A percentile compares a stretch with the other conserved stretches of the same genome.
Conservation (phyloP, 1,140 invertebrate species). For the Drosophila fuyamai region DNA sequence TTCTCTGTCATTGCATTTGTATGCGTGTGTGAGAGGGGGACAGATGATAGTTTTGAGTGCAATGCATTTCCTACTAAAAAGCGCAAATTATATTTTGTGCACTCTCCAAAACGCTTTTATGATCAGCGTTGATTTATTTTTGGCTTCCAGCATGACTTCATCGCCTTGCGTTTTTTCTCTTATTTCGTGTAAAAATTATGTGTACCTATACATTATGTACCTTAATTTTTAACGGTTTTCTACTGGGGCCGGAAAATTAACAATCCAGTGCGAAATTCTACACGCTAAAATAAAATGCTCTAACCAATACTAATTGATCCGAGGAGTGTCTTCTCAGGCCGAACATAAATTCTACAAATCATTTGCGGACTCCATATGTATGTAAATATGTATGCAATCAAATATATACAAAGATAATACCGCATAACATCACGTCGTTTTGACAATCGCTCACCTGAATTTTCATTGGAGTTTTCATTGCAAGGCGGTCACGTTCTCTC, state of each 20-base stretch:
- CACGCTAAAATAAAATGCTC: slow-evolving; percentile 54
- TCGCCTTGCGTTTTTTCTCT: slow-evolving; percentile 48
- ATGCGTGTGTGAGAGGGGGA: slow-evolving; percentile 32
- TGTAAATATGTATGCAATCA: not conserved
- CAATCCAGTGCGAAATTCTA: slow-evolving; percentile 71
- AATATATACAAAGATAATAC: not conserved
- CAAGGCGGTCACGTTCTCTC: slow-evolving; percentile 74
- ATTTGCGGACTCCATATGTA: slow-evolving; percentile 2
- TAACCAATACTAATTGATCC: slow-evolving; percentile 55
- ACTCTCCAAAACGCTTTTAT: slow-evolving; percentile 57
- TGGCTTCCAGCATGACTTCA: slow-evolving; percentile 76
- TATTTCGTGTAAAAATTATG: slow-evolving; percentile 57
- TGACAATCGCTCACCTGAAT: slow-evolving; percentile 48
- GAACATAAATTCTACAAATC: slow-evolving; percentile 33
- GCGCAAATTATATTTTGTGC: slow-evolving; percentile 70
- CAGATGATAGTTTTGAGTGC: slow-evolving; percentile 55
- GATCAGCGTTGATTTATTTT: slow-evolving; percentile 74
- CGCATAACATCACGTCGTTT: slow-evolving; percentile 38
- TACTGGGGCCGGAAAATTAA: slow-evolving; percentile 43
- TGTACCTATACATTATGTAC: slow-evolving; percentile 62
- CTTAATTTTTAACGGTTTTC: slow-evolving; percentile 67
- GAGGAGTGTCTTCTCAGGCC: slow-evolving; percentile 14
- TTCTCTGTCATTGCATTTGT: slow-evolving; percentile 8
- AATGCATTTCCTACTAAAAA: slow-evolving; percentile 75
- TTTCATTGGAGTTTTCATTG: slow-evolving; percentile 45